Base-by-base conservation (phyloP, 2,888 invertebrate species). In the Lepidochrysops patricia region DNA sequence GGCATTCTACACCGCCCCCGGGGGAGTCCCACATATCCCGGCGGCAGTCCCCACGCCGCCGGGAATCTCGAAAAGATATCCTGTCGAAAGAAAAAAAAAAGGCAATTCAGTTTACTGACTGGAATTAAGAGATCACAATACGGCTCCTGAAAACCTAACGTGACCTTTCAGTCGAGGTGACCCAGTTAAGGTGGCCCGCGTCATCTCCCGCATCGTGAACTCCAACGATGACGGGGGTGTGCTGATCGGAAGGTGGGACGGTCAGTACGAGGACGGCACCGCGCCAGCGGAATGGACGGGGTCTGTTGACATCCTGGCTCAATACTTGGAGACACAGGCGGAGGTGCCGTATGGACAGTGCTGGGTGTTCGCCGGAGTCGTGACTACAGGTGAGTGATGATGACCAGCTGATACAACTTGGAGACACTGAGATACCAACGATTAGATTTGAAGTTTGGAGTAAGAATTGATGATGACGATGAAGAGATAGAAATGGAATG, bases 321-420 rank as follows among this genome's bases (percentile, higher is more conserved):
- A 95, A 74, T 96, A 93, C 80, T 75, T 91, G 66, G 91, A 91
- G 75, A 92, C 89, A 0, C 90, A 90, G 63, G 80, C 90, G 49
- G 91, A 94, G 4, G 96, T 96, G 6, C 91, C 90, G 15, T 97
- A 94, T 70, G 96, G 96, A 2, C 96, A 97, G 74, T 96, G 96
- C 76, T 97, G 96, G 95, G 96, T 96, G 1, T 96, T 96, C 73
- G 94, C 96, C 29, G 96, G 95, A 0, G 93, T 96, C 12, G 92
- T 93, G 1, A 94, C 94, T n/a, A 93, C 96, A 66, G 90, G 95
- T 95, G 76, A 77, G 77, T 63, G 43, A 4, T 9, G 19, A 19
- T 23, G 19, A 23, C 23, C 3, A 43, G n/a, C 1, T 34, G 32
- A 3, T 60, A n/a, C n/a, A 59, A 61, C 50, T 56, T 5, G 43